These are phyloP conservation scores for Micromussa lordhowensis DNA, from an alignment of 92 coral and sea anemone species.

Conservation along the genomic window DNA sequence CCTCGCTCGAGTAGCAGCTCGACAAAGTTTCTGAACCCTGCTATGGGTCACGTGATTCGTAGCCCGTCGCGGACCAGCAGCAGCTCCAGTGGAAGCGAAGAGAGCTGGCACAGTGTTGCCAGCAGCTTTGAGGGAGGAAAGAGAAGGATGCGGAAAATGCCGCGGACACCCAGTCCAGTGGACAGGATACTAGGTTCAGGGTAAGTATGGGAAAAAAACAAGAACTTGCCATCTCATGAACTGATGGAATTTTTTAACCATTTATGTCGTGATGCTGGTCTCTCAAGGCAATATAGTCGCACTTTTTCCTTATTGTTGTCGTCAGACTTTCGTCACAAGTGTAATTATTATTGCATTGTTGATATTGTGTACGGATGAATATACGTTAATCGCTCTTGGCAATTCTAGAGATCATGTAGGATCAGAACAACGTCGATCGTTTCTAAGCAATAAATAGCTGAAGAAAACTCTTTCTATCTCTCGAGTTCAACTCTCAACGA, in stretches of 20 bases:
- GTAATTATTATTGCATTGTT: neutral
- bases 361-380: neutral
- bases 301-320: neutral
- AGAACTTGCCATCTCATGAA: neutral
- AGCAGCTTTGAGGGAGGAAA: slow-evolving; percentile 56
- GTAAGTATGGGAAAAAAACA: slow-evolving; percentile 27
- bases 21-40: slow-evolving; percentile 67
- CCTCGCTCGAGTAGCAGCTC: slow-evolving; percentile 69
- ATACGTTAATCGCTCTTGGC: neutral
- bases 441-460: neutral
- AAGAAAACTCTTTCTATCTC: no score
- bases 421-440: neutral
- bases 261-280: neutral
- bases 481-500: no score
- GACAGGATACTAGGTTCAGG: slow-evolving; percentile 33
- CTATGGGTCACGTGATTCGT: slow-evolving; percentile 58
- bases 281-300: neutral
- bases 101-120: slow-evolving; percentile 68
- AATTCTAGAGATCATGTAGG: neutral
- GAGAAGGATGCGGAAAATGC: slow-evolving; percentile 64
- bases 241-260: neutral
- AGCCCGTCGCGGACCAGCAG: slow-evolving; percentile 85
- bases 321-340: no score
- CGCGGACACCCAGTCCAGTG: slow-evolving; percentile 63
- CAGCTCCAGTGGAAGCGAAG: slow-evolving; percentile 84